phyloP scores from a whole-genome alignment of 2,888 invertebrate genomes.

The Pocota personata region DNA sequence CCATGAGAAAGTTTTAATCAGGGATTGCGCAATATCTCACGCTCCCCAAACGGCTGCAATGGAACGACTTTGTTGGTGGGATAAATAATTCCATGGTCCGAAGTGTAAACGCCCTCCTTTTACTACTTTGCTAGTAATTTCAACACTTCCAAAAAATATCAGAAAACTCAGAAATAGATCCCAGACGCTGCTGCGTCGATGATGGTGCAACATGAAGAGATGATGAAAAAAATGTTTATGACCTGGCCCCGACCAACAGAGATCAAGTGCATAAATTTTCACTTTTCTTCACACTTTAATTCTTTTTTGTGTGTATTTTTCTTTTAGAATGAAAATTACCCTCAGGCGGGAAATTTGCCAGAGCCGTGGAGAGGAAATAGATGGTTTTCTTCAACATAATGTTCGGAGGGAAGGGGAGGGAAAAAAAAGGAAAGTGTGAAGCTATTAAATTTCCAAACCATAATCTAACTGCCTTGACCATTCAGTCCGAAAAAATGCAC shows the following conservation, averaged over 20 bases:
- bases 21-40: slow-evolving; percentile 48
- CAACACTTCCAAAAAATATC: slow-evolving; percentile 3
- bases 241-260: slow-evolving; percentile 27
- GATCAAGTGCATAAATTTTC: slow-evolving; percentile 69
- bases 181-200: not conserved
- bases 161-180: slow-evolving; percentile 42
- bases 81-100: slow-evolving; percentile 4
- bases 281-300: slow-evolving; percentile 53
- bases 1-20: slow-evolving; percentile 53
- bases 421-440: slow-evolving; percentile 53
- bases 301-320: not conserved
- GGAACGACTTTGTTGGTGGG: not conserved
- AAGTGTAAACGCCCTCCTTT: slow-evolving; percentile 25
- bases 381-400: not conserved
- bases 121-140: not conserved
- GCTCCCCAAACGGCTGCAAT: not conserved
- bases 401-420: not conserved
- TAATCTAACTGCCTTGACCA: slow-evolving; percentile 24
- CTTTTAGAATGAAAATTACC: slow-evolving; percentile 42
- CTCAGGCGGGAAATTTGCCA: slow-evolving; percentile 2
- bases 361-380: not conserved
- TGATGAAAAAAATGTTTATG: slow-evolving; percentile 60
- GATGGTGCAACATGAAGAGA: slow-evolving; percentile 49
- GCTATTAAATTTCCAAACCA: slow-evolving; percentile 57
- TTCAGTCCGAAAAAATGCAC: slow-evolving; percentile 10